These are phyloP conservation scores for Pagetopsis macropterus DNA, from an alignment of 2,797 vertebrate genomes.

Conservation along the genomic window DNA sequence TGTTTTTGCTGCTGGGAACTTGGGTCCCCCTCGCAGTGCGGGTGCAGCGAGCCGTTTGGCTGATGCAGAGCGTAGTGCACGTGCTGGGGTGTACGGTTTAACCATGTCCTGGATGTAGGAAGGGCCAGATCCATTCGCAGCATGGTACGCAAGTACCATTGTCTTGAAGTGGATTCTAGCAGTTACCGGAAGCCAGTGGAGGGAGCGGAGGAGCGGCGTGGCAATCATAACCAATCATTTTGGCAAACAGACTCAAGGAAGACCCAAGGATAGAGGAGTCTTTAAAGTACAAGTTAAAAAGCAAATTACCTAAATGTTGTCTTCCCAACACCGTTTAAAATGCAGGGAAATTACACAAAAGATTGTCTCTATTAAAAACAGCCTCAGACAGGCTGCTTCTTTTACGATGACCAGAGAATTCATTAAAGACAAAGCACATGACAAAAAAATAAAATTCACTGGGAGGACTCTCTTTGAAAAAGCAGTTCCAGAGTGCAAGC, in stretches of 20 bases:
- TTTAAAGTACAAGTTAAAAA: neutral
- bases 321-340: constrained; percentile 15
- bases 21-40: no score
- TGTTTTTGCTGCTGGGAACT: no score
- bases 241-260: constrained; percentile 2
- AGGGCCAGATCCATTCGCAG: no score
- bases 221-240: constrained; percentile 5
- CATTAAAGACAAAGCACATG: constrained; percentile 23
- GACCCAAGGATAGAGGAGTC: no score
- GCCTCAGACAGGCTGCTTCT: constrained; percentile 10
- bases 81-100: no score
- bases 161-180: no score
- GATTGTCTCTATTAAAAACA: constrained; percentile 24
- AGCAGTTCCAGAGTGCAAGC: constrained; percentile 8
- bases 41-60: no score
- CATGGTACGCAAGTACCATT: no score
- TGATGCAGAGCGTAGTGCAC: no score
- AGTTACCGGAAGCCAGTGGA: no score
- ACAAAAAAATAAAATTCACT: constrained; percentile 7
- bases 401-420: constrained; percentile 32
- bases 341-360: constrained; percentile 18
- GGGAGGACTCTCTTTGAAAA: constrained; percentile 32
- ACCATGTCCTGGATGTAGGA: no score
- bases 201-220: no score
- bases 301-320: constrained; percentile 7